A percentile compares a stretch with the other conserved stretches of the same genome.
Conservation (phyloP, 2,888 invertebrate genomes). For the Spisula subtruncata region DNA sequence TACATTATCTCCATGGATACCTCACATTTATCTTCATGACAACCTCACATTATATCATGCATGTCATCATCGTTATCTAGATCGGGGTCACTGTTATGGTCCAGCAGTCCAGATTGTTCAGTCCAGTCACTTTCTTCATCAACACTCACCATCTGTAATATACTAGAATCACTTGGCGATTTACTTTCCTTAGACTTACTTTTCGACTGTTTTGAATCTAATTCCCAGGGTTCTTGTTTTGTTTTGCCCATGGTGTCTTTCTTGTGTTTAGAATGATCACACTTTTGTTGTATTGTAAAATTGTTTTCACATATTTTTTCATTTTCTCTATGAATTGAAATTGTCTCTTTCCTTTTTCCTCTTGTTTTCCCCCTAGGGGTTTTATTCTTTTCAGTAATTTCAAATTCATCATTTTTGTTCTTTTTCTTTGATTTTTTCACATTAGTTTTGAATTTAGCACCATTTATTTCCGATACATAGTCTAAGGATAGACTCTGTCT, state of each 20-base stretch:
- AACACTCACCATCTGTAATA: not conserved
- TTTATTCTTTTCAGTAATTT: not conserved
- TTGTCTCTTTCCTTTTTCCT: not conserved
- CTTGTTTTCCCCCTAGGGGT: not conserved
- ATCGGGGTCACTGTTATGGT: not conserved
- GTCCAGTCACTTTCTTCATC: not conserved
- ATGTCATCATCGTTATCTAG: not conserved
- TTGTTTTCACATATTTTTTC: not conserved
- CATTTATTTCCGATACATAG: not conserved
- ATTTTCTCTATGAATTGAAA: not conserved
- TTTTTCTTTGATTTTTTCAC: not conserved
- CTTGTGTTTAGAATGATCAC: not conserved
- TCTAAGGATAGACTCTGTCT: slow-evolving; percentile 39
- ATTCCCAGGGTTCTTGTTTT: not conserved
- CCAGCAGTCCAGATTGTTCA: not conserved
- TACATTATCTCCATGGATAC: too few relatives aligned
- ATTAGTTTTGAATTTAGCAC: slow-evolving; percentile 8
- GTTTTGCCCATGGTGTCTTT: not conserved
- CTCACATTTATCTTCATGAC: too few relatives aligned
- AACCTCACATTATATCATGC: not conserved
- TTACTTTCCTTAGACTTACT: not conserved
- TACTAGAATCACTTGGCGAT: not conserved
- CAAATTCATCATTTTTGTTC: not conserved
- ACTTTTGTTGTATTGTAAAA: not conserved
- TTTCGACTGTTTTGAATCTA: not conserved